Evolutionary conservation across 2,113 vertebrate species (phyloP).

Genomic region (Haliaeetus leucogaster): DNA sequence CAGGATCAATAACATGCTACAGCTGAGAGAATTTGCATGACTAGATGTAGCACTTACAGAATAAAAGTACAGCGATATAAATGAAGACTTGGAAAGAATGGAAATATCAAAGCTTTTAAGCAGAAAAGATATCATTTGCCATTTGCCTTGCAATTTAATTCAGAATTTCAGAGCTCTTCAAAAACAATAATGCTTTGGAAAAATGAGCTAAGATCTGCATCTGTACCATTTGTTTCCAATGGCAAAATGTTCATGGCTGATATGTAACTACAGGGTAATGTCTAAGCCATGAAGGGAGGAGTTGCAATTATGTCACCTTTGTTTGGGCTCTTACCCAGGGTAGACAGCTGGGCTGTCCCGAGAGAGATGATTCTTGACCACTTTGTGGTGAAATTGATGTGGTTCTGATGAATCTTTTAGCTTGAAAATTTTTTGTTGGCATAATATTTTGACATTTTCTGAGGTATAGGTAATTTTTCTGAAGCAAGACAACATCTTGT

Average conservation of each 20-base stretch:
- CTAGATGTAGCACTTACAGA: constrained; percentile 56
- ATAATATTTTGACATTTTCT: not conserved
- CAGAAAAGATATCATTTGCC: constrained; percentile 46
- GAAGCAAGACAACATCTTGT: not conserved
- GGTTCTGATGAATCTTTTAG: not conserved
- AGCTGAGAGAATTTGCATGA: constrained; percentile 57
- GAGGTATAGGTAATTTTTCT: not conserved
- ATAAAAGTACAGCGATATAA: constrained; percentile 42
- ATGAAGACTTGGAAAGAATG: constrained; percentile 49
- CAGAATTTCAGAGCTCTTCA: constrained; percentile 57
- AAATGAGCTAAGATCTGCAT: constrained; percentile 5
- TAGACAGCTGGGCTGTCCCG: not conserved
- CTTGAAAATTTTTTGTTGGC: not conserved
- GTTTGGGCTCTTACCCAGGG: not conserved
- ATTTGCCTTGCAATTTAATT: constrained; percentile 69
- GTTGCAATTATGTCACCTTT: not conserved
- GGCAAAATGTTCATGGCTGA: not conserved
- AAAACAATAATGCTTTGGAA: constrained; percentile 47
- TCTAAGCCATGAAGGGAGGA: not conserved
- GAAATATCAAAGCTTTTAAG: constrained; percentile 64
- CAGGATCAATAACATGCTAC: constrained; percentile 38
- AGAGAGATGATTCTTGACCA: not conserved
- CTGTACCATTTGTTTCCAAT: constrained; percentile 4
- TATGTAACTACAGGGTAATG: not conserved
- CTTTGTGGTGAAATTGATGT: not conserved